Conservation (phyloP, 1,140 invertebrate species). For the Drosophila rufa region DNA sequence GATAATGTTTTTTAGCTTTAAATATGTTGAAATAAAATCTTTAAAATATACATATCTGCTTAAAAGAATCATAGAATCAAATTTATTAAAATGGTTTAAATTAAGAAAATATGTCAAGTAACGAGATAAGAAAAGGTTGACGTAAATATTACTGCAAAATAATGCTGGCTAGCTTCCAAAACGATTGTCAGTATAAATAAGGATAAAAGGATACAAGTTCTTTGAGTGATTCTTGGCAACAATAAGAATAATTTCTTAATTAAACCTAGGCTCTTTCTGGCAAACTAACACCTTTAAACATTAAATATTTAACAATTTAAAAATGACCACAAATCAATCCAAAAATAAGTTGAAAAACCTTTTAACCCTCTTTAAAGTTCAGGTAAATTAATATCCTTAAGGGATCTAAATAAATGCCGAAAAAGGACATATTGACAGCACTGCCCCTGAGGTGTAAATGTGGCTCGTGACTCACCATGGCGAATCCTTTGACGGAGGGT, state of each 20-base stretch:
- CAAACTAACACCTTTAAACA: no score
- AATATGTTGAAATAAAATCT: not conserved
- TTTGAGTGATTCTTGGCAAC: no score
- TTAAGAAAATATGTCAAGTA: no score
- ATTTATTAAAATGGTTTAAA: no score
- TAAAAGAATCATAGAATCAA: no score
- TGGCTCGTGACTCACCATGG: constrained; percentile 77
- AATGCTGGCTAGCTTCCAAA: not conserved
- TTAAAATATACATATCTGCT: no score
- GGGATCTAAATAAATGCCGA: constrained; percentile 1
- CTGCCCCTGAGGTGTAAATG: not conserved
- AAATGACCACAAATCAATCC: no score
- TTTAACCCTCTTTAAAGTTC: not conserved
- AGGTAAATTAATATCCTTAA: not conserved
- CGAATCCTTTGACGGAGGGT: constrained; percentile 82
- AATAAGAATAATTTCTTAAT: no score
- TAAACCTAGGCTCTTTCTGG: no score
- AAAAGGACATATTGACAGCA: constrained; percentile 12
- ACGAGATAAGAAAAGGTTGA: not conserved
- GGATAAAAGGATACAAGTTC: no score
- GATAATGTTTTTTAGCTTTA: not conserved
- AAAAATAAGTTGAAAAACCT: no score
- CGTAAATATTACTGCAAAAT: not conserved
- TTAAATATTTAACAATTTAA: not conserved
- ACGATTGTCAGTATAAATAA: not conserved